A percentile compares a stretch with the other conserved stretches of the same genome.
Evolutionary conservation across 2,888 invertebrate genomes (phyloP).

Genomic region (Sarcophaga rosellei): DNA sequence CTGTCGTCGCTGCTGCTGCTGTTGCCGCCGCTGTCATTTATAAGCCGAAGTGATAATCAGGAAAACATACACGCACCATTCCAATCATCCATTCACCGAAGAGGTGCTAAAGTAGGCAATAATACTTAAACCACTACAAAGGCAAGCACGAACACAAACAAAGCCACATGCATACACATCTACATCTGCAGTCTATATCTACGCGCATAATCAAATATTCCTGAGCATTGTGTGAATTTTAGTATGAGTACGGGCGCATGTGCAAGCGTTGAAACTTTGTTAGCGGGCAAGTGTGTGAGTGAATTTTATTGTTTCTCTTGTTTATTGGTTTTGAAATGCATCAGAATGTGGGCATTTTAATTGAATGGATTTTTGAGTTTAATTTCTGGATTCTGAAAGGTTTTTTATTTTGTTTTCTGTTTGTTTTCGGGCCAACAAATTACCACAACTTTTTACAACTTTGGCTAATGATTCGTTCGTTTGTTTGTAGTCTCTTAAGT

Average conservation of each 20-base stretch:
- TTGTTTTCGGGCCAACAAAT: neutral
- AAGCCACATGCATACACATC: no score
- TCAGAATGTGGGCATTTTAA: slow-evolving; percentile 51
- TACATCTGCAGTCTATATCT: neutral
- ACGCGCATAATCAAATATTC: neutral
- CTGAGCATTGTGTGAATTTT: neutral
- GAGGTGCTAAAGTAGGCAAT: slow-evolving; percentile 38
- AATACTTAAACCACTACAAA: neutral
- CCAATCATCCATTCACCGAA: neutral
- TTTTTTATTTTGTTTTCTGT: slow-evolving; percentile 1
- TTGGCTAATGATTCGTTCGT: neutral
- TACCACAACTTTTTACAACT: neutral
- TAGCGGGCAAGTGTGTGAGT: neutral
- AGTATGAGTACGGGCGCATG: slow-evolving; percentile 15
- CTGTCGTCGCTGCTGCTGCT: neutral
- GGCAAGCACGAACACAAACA: neutral
- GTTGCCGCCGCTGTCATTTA: slow-evolving; percentile 2
- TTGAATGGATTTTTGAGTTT: slow-evolving; percentile 5
- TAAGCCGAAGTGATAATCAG: slow-evolving; percentile 61
- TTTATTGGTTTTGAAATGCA: slow-evolving; percentile 19
- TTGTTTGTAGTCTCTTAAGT: no score
- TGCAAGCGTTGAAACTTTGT: slow-evolving; percentile 3
- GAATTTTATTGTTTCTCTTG: slow-evolving; percentile 1
- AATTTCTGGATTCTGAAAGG: slow-evolving; percentile 48
- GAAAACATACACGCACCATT: slow-evolving; percentile 60